Evolutionary conservation across 2,888 invertebrate species (phyloP), one percentile per base, ranked within the genome.

Genomic region (Tortrix viridana): DNA sequence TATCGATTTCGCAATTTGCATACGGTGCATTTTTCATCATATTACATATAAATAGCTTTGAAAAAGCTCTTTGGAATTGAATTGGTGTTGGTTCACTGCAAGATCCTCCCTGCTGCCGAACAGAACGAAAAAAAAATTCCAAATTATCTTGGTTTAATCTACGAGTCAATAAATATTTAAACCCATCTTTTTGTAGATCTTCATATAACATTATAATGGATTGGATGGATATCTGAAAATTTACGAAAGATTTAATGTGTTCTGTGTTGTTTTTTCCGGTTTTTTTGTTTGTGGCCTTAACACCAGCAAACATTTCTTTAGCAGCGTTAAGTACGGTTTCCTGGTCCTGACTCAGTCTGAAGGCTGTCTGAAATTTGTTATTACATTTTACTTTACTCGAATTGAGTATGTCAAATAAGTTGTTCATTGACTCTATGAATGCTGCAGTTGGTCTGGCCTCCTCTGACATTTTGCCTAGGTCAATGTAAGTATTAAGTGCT

Each of bases 21-120:
- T 41, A 9, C 3, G 60, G 60, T 14, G 55, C 55, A 26, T 18
- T 65, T 64, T 65, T 63, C 12, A 67, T 26, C 67, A 67, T 69
- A 12, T 59, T 65, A 14, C 55, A 47, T 26, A 63, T 14, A 53
- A 68, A 60, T 1, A 63, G 52, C 46, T 68, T 65, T 38, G 67
- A 68, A 50, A 65, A 69, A 23, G 67, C 67, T 58, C 60, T 9
- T 44, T 1, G 37, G 20, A 69, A 69, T 26, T 67, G 67, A 16
- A 67, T 56, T 18, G 66, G 55, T 20, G 67, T 65, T 6, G 60
- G 66, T 5, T 66, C 66, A 3, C 18, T 50, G 26, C 63, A 62
- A 7, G 47, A 49, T 1, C 64, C 65, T 18, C 57, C 58, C 37
- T 65, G 61, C 44, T 69, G 69, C 9, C 66, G 55, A 20, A 69